These are phyloP conservation scores for Poeciliopsis retropinna DNA, from an alignment of 2,113 vertebrate genomes.

Conservation along the genomic window DNA sequence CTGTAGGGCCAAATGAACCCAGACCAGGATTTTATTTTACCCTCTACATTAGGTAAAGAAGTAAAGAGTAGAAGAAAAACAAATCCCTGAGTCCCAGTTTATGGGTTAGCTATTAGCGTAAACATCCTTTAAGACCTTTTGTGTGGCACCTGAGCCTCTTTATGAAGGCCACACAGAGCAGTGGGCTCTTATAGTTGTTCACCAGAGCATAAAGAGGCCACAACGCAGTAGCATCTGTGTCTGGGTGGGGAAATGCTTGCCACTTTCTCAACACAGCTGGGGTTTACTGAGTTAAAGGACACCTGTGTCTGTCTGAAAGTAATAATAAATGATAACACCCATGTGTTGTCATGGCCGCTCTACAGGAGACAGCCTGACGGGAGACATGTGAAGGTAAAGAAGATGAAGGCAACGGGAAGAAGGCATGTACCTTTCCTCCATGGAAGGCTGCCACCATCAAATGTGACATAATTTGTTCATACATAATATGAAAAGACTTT, in stretches of 20 bases:
- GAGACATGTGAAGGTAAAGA: slow-evolving; percentile 3
- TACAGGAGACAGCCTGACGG: slow-evolving; percentile 34
- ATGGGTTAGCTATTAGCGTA: not conserved
- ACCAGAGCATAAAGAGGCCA: slow-evolving; percentile 53
- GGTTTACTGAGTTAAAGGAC: slow-evolving; percentile 39
- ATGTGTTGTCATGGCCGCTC: slow-evolving; percentile 43
- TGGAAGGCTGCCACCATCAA: slow-evolving; percentile 2
- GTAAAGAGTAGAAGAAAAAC: not conserved
- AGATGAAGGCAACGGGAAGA: not conserved
- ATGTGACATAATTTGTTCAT: not conserved
- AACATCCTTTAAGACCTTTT: slow-evolving; percentile 10
- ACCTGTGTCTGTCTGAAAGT: slow-evolving; percentile 45
- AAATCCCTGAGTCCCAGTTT: not conserved
- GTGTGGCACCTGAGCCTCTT: slow-evolving; percentile 60
- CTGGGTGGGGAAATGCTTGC: slow-evolving; percentile 53
- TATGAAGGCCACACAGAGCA: slow-evolving; percentile 44
- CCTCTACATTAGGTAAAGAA: not conserved
- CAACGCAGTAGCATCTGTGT: slow-evolving; percentile 54
- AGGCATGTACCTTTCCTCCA: too few species aligned
- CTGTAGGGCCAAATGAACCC: not conserved
- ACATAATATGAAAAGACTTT: slow-evolving; percentile 11
- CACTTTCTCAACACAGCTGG: slow-evolving; percentile 66
- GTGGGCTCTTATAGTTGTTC: slow-evolving; percentile 60
- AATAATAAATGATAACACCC: slow-evolving; percentile 62
- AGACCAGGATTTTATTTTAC: not conserved